Evolutionary conservation across 2,888 invertebrate genomes (phyloP), one percentile per base, ranked within the genome.

Genomic region (Drosophila siamana): DNA sequence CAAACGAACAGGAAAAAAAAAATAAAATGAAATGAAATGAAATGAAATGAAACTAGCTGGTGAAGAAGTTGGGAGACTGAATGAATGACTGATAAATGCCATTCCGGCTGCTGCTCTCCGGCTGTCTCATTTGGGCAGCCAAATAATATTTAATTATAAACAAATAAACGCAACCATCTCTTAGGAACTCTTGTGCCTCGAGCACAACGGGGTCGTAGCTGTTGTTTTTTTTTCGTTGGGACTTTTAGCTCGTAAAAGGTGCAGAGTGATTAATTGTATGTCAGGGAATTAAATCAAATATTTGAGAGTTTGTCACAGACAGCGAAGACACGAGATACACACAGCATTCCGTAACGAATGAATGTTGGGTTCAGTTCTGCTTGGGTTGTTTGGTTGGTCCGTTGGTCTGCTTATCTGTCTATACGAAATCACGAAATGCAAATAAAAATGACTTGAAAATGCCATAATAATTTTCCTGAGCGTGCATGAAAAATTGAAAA

Each of bases 111-210:
- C 63, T 74, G 77, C 78, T 76, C 74, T 67, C 9, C 19, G 78
- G 61, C 64, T 85, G 86, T 88, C 88, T 83, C 88, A 86, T 86
- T 85, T 85, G 79, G 79, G 69, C 86, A 86, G 88, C 85, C 85
- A 86, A 86, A 86, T 86, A 86, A 78, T 86, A 86, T 86, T 88
- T 86, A 86, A 86, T 86, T 86, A 88, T 86, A 86, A 86, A 86
- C 85, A 86, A 86, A 86, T 86, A 86, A 88, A 83, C 83, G 78
- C 77, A 71, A 74, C 36, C 46, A 43, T 43, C 66, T 38, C 36
- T 38, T 13, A 13, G 11, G 36, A 40, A 59, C 67, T 40, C 47
- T 41, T 61, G 13, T 11, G 33, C 33, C 33, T 33, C 13, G 6
- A 65, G 24, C 51, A 30, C 57, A 55, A 60, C 50, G 55, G 74